A percentile compares a stretch with the other conserved stretches of the same genome.
These are phyloP conservation scores for Tachystola acroxantha DNA, from an alignment of 2,888 invertebrate species.

Conservation along the genomic window DNA sequence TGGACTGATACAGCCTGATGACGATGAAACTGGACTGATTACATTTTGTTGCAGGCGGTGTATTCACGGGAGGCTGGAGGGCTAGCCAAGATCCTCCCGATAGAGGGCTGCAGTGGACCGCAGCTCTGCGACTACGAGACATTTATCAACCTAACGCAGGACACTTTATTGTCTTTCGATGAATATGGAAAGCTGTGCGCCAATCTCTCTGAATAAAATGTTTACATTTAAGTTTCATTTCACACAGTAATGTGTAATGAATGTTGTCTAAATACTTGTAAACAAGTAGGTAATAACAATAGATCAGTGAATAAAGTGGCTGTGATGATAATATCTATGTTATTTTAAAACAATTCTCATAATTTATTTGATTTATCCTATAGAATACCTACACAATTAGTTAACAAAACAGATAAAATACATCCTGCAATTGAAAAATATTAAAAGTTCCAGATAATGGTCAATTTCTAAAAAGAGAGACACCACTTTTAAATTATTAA, in stretches of 20 bases:
- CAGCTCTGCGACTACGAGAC: constrained; percentile 66
- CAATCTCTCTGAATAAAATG: constrained; percentile 1
- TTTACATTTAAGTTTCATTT: background rate
- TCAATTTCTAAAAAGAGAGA: too few species aligned
- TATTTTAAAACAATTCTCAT: too few species aligned
- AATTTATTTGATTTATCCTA: too few species aligned
- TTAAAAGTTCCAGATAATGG: too few species aligned
- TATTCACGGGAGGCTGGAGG: constrained; percentile 60
- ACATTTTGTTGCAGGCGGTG: constrained; percentile 64
- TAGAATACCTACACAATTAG: too few species aligned
- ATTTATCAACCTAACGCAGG: constrained; percentile 56
- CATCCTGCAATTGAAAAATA: too few species aligned
- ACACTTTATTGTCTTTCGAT: constrained; percentile 32
- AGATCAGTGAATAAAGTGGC: constrained; percentile 37
- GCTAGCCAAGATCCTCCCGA: constrained; percentile 42
- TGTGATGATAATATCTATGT: constrained; percentile 33
- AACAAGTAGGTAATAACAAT: background rate
- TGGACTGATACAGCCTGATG: too few species aligned
- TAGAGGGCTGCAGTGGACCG: constrained; percentile 62
- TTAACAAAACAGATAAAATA: too few species aligned
- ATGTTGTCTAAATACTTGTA: background rate
- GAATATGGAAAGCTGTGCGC: constrained; percentile 36
- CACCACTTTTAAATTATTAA: too few species aligned
- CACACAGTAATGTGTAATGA: background rate
- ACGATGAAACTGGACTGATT: too few species aligned